Conservation (phyloP, 2,888 invertebrate species). For the Elysia crispata region DNA sequence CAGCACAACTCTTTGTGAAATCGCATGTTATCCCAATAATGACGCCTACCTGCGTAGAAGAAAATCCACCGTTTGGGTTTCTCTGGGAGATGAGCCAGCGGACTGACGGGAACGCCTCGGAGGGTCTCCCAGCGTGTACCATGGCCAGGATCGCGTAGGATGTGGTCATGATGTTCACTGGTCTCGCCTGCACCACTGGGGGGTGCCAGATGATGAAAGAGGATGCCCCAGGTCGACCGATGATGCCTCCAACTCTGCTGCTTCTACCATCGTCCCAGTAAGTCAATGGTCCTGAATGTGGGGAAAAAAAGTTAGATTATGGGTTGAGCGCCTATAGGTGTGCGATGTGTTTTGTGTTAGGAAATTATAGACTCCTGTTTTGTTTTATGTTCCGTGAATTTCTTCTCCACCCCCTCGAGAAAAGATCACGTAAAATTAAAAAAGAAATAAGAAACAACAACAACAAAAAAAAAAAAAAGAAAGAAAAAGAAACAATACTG, state of each 20-base stretch:
- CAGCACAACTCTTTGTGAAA: no score
- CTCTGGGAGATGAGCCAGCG: slow-evolving; percentile 74
- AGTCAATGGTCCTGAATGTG: slow-evolving; percentile 65
- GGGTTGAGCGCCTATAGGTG: no score
- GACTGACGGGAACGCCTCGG: slow-evolving; percentile 66
- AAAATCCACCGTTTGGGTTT: slow-evolving; percentile 74
- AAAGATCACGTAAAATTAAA: no score
- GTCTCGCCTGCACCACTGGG: slow-evolving; percentile 57
- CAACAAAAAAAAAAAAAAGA: no score
- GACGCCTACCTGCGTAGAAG: slow-evolving; percentile 75
- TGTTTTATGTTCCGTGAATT: not conserved
- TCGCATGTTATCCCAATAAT: no score
- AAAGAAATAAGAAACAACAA: no score
- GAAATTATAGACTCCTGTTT: not conserved
- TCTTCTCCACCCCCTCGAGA: no score
- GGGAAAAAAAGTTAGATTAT: not conserved
- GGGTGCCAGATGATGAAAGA: slow-evolving; percentile 50
- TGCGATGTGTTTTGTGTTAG: no score
- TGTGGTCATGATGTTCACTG: slow-evolving; percentile 73
- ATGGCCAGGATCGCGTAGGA: slow-evolving; percentile 73
- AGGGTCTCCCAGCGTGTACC: slow-evolving; percentile 53
- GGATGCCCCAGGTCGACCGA: slow-evolving; percentile 38
- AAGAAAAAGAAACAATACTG: no score
- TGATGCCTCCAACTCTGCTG: not conserved
- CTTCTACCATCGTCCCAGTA: slow-evolving; percentile 59